phyloP scores from a whole-genome alignment of 2,888 invertebrate genomes.

The Rhorus exstirpatorius region DNA sequence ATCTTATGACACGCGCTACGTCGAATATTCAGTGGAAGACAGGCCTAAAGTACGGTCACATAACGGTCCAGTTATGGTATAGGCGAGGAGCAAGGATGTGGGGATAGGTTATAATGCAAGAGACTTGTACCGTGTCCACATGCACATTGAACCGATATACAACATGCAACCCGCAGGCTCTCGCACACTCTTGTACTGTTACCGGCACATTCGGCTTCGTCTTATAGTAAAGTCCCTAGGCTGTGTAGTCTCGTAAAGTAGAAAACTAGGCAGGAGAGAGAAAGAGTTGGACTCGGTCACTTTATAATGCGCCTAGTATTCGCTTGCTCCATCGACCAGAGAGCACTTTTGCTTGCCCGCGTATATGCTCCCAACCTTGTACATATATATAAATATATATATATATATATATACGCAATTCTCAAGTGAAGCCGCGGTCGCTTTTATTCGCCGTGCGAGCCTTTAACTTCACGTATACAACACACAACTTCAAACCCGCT shows the following conservation, averaged over 20 bases:
- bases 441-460: constrained; percentile 20
- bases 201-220: constrained; percentile 15
- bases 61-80: constrained; percentile 85
- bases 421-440: constrained; percentile 34
- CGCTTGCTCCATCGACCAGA: constrained; percentile 43
- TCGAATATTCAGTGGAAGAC: constrained; percentile 55
- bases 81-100: constrained; percentile 77
- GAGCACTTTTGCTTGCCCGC: constrained; percentile 58
- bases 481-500: constrained; percentile 34
- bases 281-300: background rate
- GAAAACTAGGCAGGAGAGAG: constrained; percentile 44
- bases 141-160: constrained; percentile 34
- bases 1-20: constrained; percentile 7
- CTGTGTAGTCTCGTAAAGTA: constrained; percentile 24
- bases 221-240: background rate
- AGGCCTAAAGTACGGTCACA: constrained; percentile 81
- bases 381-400: too few species aligned
- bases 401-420: constrained; percentile 63
- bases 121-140: background rate
- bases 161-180: background rate
- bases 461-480: too few species aligned
- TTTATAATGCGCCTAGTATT: constrained; percentile 48
- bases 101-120: constrained; percentile 64
- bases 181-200: constrained; percentile 36
- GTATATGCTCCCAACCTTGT: constrained; percentile 42